Percentiles rank a stretch among this genome's conserved stretches.
Conservation (phyloP, 2,797 vertebrate genomes). For the Notolepis coatsorum region DNA sequence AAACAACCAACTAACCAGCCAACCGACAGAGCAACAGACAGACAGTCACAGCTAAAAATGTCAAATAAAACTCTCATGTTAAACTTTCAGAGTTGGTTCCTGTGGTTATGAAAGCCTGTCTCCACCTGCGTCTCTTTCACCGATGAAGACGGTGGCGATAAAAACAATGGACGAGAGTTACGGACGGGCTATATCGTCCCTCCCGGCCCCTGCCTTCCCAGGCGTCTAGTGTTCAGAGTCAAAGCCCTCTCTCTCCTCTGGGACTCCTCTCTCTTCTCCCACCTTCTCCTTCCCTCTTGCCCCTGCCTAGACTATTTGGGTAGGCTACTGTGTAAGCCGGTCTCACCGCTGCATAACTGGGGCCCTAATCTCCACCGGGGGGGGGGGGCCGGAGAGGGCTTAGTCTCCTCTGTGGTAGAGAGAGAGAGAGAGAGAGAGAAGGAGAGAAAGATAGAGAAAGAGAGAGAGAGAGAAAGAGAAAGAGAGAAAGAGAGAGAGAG, state of each 20-base stretch:
- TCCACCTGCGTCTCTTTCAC: neutral
- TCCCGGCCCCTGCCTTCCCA: neutral
- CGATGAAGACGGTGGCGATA: neutral
- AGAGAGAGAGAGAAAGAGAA: too few species aligned
- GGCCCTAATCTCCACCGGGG: slow-evolving; percentile 13
- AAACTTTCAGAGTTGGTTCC: neutral
- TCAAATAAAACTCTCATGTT: neutral
- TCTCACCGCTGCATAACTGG: neutral
- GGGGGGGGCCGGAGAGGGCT: neutral
- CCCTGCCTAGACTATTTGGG: neutral
- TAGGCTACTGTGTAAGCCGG: slow-evolving; percentile 6
- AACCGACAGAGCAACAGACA: too few species aligned
- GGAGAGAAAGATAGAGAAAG: too few species aligned
- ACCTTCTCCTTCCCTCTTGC: neutral
- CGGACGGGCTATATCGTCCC: neutral
- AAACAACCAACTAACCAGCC: too few species aligned
- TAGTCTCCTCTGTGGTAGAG: too few species aligned
- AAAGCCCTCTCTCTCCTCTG: neutral
- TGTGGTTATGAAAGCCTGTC: neutral
- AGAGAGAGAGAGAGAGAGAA: too few species aligned
- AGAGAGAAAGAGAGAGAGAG: too few species aligned
- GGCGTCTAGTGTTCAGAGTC: neutral
- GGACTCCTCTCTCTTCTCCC: neutral
- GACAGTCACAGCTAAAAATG: too few species aligned
- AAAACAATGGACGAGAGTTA: neutral